Conservation (phyloP, 1,140 invertebrate genomes). For the Drosophila insularis region DNA sequence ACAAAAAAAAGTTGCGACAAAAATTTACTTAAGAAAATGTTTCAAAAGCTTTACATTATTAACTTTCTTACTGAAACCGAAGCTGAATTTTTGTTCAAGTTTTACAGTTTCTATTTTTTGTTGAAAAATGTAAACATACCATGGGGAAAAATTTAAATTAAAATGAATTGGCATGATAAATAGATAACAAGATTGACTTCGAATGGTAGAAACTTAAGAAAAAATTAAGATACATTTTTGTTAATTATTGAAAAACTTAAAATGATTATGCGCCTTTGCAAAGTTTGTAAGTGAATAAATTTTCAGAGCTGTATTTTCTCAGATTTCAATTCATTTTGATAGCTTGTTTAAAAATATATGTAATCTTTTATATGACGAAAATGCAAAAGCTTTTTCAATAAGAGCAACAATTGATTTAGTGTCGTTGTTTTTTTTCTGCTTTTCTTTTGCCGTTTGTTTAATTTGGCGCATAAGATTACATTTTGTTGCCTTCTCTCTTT, state of each 20-base stretch:
- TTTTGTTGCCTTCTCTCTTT: constrained; percentile 25
- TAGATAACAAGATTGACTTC: constrained; percentile 17
- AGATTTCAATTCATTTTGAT: too few relatives aligned
- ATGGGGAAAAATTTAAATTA: not conserved
- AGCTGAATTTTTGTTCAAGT: not conserved
- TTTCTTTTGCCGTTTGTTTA: constrained; percentile 49
- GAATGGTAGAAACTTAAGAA: too few relatives aligned
- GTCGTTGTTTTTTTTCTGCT: constrained; percentile 34
- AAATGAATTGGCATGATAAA: not conserved
- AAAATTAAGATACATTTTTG: too few relatives aligned
- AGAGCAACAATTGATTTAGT: too few relatives aligned
- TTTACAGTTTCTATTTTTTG: not conserved
- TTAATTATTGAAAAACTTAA: too few relatives aligned
- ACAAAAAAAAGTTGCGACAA: constrained; percentile 50
- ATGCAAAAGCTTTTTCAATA: too few relatives aligned
- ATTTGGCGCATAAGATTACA: constrained; percentile 68
- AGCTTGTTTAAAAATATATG: too few relatives aligned
- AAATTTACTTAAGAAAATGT: constrained; percentile 60
- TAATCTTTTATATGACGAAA: too few relatives aligned
- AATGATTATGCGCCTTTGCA: too few relatives aligned
- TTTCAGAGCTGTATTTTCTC: too few relatives aligned
- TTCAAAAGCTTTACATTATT: constrained; percentile 29
- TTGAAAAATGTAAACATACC: not conserved
- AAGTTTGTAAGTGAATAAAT: too few relatives aligned
- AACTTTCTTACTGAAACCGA: constrained; percentile 36